phyloP scores from a whole-genome alignment of 2,797 vertebrate genomes.

The Odontamblyopus rebecca region DNA sequence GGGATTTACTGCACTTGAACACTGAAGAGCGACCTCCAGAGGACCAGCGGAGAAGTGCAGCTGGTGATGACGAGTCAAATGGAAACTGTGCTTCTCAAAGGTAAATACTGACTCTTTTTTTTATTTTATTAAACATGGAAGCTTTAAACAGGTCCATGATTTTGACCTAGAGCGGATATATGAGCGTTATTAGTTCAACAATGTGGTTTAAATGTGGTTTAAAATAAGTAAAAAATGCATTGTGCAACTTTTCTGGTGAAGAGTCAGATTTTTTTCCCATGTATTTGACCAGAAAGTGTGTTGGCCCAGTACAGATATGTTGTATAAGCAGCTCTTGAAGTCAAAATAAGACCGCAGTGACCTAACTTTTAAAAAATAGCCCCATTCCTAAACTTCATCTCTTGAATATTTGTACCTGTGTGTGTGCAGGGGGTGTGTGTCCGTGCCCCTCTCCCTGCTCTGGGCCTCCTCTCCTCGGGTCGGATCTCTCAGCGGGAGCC shows the following conservation, averaged over 20 bases:
- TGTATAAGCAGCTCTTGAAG: too few species aligned
- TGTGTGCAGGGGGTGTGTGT: constrained; percentile 52
- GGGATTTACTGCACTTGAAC: neutral
- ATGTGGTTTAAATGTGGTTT: too few species aligned
- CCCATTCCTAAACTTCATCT: too few species aligned
- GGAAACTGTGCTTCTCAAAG: constrained; percentile 60
- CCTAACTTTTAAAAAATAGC: too few species aligned
- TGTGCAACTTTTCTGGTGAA: too few species aligned
- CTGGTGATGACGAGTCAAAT: constrained; percentile 19
- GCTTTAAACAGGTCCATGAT: neutral
- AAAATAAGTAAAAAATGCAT: too few species aligned
- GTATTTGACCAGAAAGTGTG: too few species aligned
- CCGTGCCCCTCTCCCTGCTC: constrained; percentile 80
- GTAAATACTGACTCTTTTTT: neutral
- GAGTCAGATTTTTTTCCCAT: too few species aligned
- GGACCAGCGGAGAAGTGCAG: constrained; percentile 8
- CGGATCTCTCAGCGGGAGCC: constrained; percentile 73
- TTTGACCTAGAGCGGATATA: too few species aligned
- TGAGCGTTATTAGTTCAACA: too few species aligned
- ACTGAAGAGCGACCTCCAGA: neutral
- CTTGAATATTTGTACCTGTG: neutral
- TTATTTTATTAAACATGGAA: neutral
- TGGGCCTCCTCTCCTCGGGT: constrained; percentile 80
- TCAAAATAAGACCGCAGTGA: too few species aligned
- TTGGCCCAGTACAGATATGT: too few species aligned